Evolutionary conservation across 2,888 invertebrate genomes (phyloP).

Genomic region (Sinhomidia bicolor): DNA sequence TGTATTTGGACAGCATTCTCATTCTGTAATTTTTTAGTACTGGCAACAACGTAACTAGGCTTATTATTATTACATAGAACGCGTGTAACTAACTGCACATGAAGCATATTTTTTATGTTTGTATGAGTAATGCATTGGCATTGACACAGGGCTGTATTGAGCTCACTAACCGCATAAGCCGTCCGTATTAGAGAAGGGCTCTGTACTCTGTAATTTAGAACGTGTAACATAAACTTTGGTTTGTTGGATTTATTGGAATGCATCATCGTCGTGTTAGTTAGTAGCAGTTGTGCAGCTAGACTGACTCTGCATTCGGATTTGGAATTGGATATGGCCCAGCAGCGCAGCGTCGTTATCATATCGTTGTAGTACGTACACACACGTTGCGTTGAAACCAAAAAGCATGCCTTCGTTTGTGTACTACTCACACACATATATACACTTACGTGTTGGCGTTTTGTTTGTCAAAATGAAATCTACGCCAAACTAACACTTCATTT

Average conservation of each 20-base stretch:
- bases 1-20: too few relatives aligned
- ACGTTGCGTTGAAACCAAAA: not conserved
- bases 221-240: not conserved
- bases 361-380: too few relatives aligned
- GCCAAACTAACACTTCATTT: too few relatives aligned
- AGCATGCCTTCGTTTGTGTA: not conserved
- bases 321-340: not conserved
- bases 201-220: not conserved
- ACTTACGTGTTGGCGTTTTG: slow-evolving; percentile 10
- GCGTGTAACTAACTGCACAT: too few relatives aligned
- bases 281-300: not conserved
- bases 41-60: too few relatives aligned
- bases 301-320: not conserved
- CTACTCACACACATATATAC: too few relatives aligned
- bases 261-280: not conserved
- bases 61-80: too few relatives aligned
- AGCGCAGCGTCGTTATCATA: not conserved
- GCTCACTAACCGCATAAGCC: not conserved
- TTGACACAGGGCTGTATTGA: not conserved
- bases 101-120: not conserved
- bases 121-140: not conserved
- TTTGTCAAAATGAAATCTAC: slow-evolving; percentile 10
- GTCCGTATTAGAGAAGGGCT: not conserved
- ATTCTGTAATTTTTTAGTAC: too few relatives aligned
- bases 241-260: not conserved